Evolutionary conservation across 2,888 invertebrate genomes (phyloP).

Genomic region (Harmothoe impar): DNA sequence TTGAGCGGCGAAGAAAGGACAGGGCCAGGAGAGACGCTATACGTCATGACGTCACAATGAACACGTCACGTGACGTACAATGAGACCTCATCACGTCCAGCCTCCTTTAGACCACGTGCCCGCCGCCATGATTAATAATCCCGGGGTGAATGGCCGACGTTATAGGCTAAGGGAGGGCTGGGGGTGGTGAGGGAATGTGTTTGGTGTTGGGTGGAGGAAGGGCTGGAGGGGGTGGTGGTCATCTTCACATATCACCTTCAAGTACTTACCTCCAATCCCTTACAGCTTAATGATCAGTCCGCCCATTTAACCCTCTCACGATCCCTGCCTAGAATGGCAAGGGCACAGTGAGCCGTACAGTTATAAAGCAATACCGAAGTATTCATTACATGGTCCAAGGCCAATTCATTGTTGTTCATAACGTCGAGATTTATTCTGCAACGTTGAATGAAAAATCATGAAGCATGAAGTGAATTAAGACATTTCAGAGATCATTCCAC

Average conservation of each 20-base stretch:
- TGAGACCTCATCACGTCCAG: slow-evolving; percentile 3
- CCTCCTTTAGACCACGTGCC: background rate
- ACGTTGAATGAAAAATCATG: no score
- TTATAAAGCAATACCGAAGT: no score
- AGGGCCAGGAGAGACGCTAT: background rate
- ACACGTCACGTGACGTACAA: slow-evolving; percentile 1
- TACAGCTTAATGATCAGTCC: background rate
- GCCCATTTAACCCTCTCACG: background rate
- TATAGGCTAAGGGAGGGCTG: background rate
- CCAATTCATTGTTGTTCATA: no score
- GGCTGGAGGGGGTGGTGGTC: background rate
- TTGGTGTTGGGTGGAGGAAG: background rate
- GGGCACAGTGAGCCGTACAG: no score
- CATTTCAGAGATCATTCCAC: no score
- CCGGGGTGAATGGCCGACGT: background rate
- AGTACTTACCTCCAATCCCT: background rate
- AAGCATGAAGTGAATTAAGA: no score
- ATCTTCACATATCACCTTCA: background rate
- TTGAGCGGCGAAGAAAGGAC: slow-evolving; percentile 4
- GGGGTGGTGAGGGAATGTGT: background rate
- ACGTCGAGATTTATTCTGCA: no score
- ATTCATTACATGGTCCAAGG: no score
- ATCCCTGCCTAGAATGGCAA: no score
- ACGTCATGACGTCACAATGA: slow-evolving; percentile 50
- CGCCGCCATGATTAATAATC: background rate